phyloP scores from a whole-genome alignment of 2,113 vertebrate genomes.

The Axis porcinus region DNA sequence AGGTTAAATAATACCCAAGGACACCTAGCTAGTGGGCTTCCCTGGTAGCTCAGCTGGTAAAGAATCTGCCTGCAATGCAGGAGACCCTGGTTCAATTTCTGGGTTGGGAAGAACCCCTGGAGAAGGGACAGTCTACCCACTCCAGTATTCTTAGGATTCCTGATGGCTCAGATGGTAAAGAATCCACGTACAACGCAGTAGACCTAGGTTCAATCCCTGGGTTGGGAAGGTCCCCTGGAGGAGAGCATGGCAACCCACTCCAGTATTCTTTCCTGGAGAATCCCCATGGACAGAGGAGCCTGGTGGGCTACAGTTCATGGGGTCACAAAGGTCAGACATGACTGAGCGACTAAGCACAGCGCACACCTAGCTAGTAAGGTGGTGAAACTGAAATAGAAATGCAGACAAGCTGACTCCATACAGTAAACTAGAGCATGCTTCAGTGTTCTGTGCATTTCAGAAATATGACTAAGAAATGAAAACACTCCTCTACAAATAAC shows the following conservation, averaged over 20 bases:
- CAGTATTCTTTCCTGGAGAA: neutral
- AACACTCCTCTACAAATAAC: neutral
- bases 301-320: neutral
- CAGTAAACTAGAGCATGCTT: neutral
- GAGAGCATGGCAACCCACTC: neutral
- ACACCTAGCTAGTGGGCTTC: neutral
- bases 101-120: neutral
- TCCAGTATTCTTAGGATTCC: neutral
- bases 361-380: neutral
- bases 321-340: neutral
- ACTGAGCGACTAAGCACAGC: neutral
- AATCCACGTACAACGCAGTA: neutral
- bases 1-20: neutral
- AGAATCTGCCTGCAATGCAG: neutral
- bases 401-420: neutral
- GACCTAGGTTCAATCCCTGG: neutral
- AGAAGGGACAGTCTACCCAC: neutral
- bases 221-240: neutral
- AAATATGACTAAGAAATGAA: neutral
- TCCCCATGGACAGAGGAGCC: neutral
- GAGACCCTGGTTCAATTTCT: neutral
- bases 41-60: neutral
- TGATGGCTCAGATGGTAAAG: neutral
- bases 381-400: neutral
- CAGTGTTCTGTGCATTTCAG: neutral